These are phyloP conservation scores for Palythoa caribaeorum DNA, from an alignment of 92 coral and sea anemone genomes.

Conservation along the genomic window DNA sequence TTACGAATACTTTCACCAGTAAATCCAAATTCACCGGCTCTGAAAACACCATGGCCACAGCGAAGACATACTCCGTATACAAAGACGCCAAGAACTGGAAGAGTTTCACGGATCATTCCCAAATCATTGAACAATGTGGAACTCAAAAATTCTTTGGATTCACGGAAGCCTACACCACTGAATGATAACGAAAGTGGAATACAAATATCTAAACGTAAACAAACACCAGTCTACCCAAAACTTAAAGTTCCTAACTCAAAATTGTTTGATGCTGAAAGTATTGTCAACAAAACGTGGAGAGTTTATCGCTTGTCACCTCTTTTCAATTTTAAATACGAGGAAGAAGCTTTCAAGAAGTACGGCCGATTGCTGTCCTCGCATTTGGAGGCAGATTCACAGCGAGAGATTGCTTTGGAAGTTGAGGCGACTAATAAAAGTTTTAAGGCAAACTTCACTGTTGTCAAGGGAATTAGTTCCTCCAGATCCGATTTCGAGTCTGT, in stretches of 20 bases:
- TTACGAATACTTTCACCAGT: slow-evolving; percentile 36
- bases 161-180: neutral
- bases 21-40: slow-evolving; percentile 26
- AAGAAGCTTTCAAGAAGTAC: slow-evolving; percentile 62
- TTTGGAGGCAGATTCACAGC: slow-evolving; percentile 62
- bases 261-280: slow-evolving; percentile 45
- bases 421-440: slow-evolving; percentile 42
- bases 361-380: slow-evolving; percentile 62
- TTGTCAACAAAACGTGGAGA: slow-evolving; percentile 88
- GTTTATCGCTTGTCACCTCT: slow-evolving; percentile 88
- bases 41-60: slow-evolving; percentile 76
- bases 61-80: slow-evolving; percentile 87
- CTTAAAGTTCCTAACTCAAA: neutral
- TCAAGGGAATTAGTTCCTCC: slow-evolving; percentile 64
- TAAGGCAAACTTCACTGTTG: slow-evolving; percentile 59
- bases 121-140: slow-evolving; percentile 21
- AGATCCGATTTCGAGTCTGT: slow-evolving; percentile 72
- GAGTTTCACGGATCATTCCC: slow-evolving; percentile 60
- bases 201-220: neutral
- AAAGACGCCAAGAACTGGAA: slow-evolving; percentile 79
- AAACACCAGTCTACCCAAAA: neutral
- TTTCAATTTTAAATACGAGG: slow-evolving; percentile 68
- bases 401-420: slow-evolving; percentile 53
- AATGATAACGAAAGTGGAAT: neutral
- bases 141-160: neutral